These are phyloP conservation scores for Hydropsyche tenuis DNA, from an alignment of 1,140 invertebrate genomes.

Conservation along the genomic window DNA sequence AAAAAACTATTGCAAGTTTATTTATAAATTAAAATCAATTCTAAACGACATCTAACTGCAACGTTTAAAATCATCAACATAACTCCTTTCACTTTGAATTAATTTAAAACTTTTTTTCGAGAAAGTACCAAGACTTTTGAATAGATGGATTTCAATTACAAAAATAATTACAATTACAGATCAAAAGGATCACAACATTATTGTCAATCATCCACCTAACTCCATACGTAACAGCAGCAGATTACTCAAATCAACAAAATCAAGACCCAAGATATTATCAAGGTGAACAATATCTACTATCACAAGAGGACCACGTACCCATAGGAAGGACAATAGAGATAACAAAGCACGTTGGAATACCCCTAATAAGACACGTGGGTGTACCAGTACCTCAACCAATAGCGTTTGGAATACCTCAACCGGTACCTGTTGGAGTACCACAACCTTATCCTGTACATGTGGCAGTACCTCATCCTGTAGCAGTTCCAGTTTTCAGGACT, in stretches of 20 bases:
- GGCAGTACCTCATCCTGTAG: constrained; percentile 60
- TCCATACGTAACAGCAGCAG: not conserved
- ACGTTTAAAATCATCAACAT: no score
- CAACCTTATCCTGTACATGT: constrained; percentile 57
- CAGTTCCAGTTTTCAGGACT: constrained; percentile 58
- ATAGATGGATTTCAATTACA: not conserved
- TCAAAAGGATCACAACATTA: not conserved
- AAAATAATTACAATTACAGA: not conserved
- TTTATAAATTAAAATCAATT: no score
- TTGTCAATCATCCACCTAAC: not conserved
- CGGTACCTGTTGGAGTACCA: constrained; percentile 56
- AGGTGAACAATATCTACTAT: not conserved
- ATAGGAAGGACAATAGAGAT: constrained; percentile 39
- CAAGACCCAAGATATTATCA: not conserved
- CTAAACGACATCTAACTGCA: no score
- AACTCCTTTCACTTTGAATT: no score
- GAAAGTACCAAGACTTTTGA: not conserved
- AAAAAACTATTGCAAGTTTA: no score
- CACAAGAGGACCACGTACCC: not conserved
- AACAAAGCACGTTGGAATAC: constrained; percentile 42
- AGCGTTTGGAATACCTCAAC: constrained; percentile 57
- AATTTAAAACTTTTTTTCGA: not conserved
- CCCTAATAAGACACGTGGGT: constrained; percentile 52
- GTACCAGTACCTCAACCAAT: constrained; percentile 57
- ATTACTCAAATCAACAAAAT: constrained; percentile 1